Evolutionary conservation across 2,888 invertebrate genomes (phyloP), one percentile per base, ranked within the genome.

Genomic region (Spodoptera picta): DNA sequence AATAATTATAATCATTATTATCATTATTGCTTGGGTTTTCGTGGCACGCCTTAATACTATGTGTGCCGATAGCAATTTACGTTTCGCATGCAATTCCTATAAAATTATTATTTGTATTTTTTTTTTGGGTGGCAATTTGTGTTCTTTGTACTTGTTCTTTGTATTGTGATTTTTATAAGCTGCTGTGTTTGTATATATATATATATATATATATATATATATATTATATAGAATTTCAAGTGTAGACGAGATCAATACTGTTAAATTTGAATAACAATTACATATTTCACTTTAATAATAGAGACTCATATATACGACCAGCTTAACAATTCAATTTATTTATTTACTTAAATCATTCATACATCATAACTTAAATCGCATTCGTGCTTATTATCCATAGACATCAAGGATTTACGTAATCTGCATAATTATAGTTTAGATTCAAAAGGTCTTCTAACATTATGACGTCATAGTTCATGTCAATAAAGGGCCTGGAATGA

Each of bases 1-100:
- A 83, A 86, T 88, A 89, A 88, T 90, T 83, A 87, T 88, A 80
- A 85, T 88, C 83, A 87, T 86, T 84, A 86, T 85, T 84, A 80
- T 82, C 76, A 83, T 83, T 83, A 83, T 78, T 80, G 75, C 82
- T 76, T 84, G 79, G 79, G 80, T 85, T 85, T 87, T 82, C 74
- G 82, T 81, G 77, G 73, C 79, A 73, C 66, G 80, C 75, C 83
- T 80, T 83, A 81, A 79, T 75, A 64, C 62, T 81, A 79, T 72
- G 79, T 80, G 80, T 77, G 72, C 75, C 58, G 65, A 66, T 60
- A 55, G 81, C 71, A 82, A 83, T 83, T 85, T 85, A 73, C 79
- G 78, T 83, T 79, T 79, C 77, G 79, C 78, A 68, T 79, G 81
- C 76, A 85, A 87, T 87, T 86, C 81, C 79, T 79, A 71, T 70